Base-by-base conservation (phyloP, 2,888 invertebrate genomes). In the Ormyrus nitidulus region DNA sequence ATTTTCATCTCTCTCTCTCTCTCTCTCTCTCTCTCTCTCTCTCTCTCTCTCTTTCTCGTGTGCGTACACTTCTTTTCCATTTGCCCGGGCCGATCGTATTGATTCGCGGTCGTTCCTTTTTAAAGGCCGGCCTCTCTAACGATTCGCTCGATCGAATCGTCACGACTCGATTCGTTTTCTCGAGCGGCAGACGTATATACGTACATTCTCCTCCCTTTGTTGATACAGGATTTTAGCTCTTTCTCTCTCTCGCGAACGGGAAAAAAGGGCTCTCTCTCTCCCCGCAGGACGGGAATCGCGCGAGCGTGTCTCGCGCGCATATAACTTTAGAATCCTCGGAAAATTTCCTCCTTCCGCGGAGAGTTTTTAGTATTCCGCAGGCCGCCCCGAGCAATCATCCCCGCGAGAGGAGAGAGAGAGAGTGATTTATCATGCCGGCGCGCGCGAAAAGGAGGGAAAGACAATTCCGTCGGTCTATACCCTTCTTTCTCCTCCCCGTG, bases 21-120 rank as follows among this genome's bases (percentile, higher is more conserved):
- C 64, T 73, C 7, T 13, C 64, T 5, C 54, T 44, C 68, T 7
- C 11, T 13, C 53, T 62, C 64, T 81, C 75, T 77, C 59, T 8
- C 75, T 72, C 80, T 73, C 44, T 46, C 54, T 13, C 44, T 10
- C 58, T 81, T 72, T 77, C 59, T 34, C 34, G 34, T 34, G 34
- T 34, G 34, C 34, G 34, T 34, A 34, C 34, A 34, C 34, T 34
- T 34, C 34, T 34, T 34, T 34, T 34, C 34, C 34, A 34, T 34
- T 34, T 34, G 34, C 34, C 34, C 34, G 34, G 34, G 34, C 34
- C 34, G 34, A 34, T 73, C 64, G 66, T 82, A 81, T 84, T 78
- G 83, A 79, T 83, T 82, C 68, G 79, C 66, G 77, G 77, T 84
- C 74, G 66, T 62, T 59, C 66, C 48, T 69, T 68, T 56, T 69